These are phyloP conservation scores for Porites australiensis DNA, from an alignment of 64 coral and sea anemone species.

Conservation along the genomic window DNA sequence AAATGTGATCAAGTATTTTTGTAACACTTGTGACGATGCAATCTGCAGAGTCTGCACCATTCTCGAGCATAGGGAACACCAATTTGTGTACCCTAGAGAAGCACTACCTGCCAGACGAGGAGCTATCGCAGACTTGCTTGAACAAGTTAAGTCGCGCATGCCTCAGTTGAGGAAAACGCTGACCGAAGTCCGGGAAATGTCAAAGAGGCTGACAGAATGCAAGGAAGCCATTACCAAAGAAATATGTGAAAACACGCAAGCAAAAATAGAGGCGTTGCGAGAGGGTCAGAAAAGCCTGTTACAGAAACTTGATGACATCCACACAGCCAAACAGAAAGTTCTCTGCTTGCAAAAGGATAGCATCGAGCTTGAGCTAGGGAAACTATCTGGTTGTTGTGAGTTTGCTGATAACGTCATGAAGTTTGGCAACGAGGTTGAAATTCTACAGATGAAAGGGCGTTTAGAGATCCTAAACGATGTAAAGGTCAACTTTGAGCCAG, in stretches of 20 bases:
- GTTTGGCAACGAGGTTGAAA: constrained; percentile 92
- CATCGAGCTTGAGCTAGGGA: constrained; percentile 94
- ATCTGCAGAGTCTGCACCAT: constrained; percentile 98
- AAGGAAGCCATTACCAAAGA: constrained; percentile 86
- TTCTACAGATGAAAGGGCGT: constrained; percentile 91
- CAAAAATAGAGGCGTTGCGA: constrained; percentile 65
- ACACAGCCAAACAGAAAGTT: constrained; percentile 88
- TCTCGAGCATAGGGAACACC: constrained; percentile 94
- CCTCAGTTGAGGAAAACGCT: constrained; percentile 81
- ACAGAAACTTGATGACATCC: constrained; percentile 77
- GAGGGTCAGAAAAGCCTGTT: constrained; percentile 80
- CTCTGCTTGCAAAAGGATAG: constrained; percentile 93
- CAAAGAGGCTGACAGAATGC: constrained; percentile 84
- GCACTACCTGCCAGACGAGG: constrained; percentile 75
- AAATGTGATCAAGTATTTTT: constrained; percentile 99
- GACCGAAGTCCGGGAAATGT: constrained; percentile 85
- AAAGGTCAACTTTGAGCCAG: constrained; percentile 89
- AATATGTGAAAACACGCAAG: constrained; percentile 80
- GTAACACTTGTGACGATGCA: constrained; percentile 95
- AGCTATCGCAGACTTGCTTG: constrained; percentile 73
- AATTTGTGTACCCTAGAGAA: constrained; percentile 87
- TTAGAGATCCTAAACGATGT: constrained; percentile 79
- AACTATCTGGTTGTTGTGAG: constrained; percentile 90
- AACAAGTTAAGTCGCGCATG: constrained; percentile 71
- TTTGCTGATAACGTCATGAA: constrained; percentile 96